phyloP scores from a whole-genome alignment of 1,140 invertebrate genomes.

The Caenorhabditis briggsae region DNA sequence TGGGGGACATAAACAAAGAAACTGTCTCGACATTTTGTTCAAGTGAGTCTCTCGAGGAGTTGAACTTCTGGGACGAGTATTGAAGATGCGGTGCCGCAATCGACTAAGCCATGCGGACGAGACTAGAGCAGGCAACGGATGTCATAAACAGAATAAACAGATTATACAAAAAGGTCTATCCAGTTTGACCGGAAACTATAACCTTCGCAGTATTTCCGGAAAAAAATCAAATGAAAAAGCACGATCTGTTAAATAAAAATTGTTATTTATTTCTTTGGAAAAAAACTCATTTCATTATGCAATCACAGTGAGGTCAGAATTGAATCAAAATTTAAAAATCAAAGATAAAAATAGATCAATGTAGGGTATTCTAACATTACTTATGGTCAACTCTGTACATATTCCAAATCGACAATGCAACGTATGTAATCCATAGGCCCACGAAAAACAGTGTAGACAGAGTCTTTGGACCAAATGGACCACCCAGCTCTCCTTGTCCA shows the following conservation, averaged over 20 bases:
- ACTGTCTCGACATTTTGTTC: too few relatives aligned
- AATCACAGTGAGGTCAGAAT: constrained; percentile 40
- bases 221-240: too few relatives aligned
- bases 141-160: too few relatives aligned
- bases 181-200: too few relatives aligned
- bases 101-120: too few relatives aligned
- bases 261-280: not conserved
- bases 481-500: constrained; percentile 92
- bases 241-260: not conserved
- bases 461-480: constrained; percentile 84
- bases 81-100: too few relatives aligned
- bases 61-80: too few relatives aligned
- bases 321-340: not conserved
- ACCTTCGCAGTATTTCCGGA: too few relatives aligned
- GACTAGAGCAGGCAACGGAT: too few relatives aligned
- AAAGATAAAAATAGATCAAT: not conserved
- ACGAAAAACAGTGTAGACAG: constrained; percentile 87
- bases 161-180: too few relatives aligned
- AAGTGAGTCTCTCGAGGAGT: too few relatives aligned
- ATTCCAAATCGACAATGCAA: constrained; percentile 60
- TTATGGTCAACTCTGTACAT: constrained; percentile 19
- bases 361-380: not conserved
- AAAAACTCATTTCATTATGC: not conserved
- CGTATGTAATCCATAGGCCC: constrained; percentile 82
- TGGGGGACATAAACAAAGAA: too few relatives aligned